Evolutionary conservation across 1,140 invertebrate species (phyloP), one percentile per base, ranked within the genome.

Genomic region (Kradibia gibbosae): DNA sequence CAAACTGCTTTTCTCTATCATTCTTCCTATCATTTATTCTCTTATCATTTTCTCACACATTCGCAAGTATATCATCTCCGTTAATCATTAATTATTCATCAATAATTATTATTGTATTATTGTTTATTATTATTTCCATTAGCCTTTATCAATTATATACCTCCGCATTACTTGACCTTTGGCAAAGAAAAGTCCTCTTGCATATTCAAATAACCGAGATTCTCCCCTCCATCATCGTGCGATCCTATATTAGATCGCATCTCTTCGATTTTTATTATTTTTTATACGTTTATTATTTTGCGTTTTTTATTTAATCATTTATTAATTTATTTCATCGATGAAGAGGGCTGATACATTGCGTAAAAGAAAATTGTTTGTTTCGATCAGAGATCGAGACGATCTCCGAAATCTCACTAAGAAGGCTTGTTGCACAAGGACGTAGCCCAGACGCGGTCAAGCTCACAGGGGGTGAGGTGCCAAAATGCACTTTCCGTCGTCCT

Each of bases 81-180:
- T 82, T 79, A 85, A 78, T 77, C 77, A 71, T 83, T 82, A 83
- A 82, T 83, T 82, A 84, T 80, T 82, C 39, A 82, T 84, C 78
- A 83, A 80, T 85, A 45, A 83, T 79, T 83, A 82, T 85, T 83
- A 80, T 83, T 76, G 70, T 80, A 83, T 80, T 83, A 80, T 83
- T 83, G 78, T 83, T 79, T 79, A 75, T 80, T 83, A 74, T 82
- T 82, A 73, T 71, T 81, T 72, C 65, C 57, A 84, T 81, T 81
- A 67, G 34, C 70, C 22, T 78, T 67, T 78, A 78, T 62, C 57
- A 78, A 62, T 80, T 45, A 31, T 74, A 42, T 67, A 53, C 42
- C 36, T 83, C 50, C 45, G 57, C 0, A 22, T 48, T 55, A 48
- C 10, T 50, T n/a, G 62, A 22, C 10, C 45, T 15, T 50, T 42